phyloP scores from a whole-genome alignment of 2,888 invertebrate genomes.

The Phymatocera aterrima region DNA sequence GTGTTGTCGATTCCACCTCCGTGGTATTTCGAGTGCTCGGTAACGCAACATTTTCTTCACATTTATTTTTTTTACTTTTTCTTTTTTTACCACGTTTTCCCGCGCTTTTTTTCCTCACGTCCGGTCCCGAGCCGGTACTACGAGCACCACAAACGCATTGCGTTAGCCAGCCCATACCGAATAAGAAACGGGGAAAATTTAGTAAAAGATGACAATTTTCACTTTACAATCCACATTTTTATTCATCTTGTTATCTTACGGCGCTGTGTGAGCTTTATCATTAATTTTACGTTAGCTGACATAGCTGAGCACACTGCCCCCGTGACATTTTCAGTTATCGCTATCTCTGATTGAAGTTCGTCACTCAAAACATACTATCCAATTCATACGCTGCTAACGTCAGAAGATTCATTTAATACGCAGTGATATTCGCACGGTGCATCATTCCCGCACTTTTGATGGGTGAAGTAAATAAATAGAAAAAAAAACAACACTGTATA shows the following conservation, averaged over 20 bases:
- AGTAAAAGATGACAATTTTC: not conserved
- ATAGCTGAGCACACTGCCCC: not conserved
- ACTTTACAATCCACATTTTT: conserved; percentile 12
- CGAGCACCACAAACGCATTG: conserved; percentile 56
- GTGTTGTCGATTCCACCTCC: not conserved
- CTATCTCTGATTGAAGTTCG: not conserved
- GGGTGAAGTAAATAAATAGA: not conserved
- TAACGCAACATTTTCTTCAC: conserved; percentile 12
- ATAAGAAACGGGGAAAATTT: not conserved
- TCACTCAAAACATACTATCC: not conserved
- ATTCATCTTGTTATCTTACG: not conserved
- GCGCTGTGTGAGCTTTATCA: not conserved
- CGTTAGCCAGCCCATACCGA: conserved; percentile 55
- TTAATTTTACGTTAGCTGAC: conserved; percentile 32
- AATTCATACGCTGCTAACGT: conserved; percentile 1
- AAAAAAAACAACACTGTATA: not conserved
- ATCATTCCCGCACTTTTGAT: not conserved
- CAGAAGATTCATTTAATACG: not conserved
- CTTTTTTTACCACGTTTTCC: conserved; percentile 38
- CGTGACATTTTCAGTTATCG: conserved; percentile 25
- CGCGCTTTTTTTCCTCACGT: conserved; percentile 32
- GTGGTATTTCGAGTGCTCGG: not conserved
- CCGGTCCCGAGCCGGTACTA: conserved; percentile 43
- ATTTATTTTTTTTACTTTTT: not conserved
- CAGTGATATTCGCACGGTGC: not conserved